A percentile compares a stretch with the other conserved stretches of the same genome.
These are phyloP conservation scores for Dyspetes luteomarginatus DNA, from an alignment of 2,888 invertebrate genomes.

Conservation along the genomic window DNA sequence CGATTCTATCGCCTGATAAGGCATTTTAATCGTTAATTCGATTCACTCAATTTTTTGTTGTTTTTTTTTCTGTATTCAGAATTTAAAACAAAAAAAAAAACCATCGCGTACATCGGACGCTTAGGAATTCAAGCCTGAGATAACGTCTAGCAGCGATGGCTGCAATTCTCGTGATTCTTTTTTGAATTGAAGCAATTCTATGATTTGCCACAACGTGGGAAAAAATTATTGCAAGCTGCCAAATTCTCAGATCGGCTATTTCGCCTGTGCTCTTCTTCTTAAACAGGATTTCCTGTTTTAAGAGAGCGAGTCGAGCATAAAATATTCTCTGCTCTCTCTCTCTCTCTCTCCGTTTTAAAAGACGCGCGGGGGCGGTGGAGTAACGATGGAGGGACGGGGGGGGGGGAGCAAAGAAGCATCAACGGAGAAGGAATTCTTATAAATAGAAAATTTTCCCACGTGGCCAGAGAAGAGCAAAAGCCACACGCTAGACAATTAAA, in stretches of 20 bases:
- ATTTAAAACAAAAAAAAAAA: background rate
- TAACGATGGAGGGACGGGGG: constrained; percentile 28
- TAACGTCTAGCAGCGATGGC: no score
- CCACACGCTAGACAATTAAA: constrained; percentile 77
- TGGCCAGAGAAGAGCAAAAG: constrained; percentile 70
- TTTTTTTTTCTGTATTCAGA: no score
- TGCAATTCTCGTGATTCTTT: constrained; percentile 21
- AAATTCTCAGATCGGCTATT: constrained; percentile 68
- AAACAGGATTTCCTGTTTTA: constrained; percentile 77
- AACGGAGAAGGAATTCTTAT: constrained; percentile 70
- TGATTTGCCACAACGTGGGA: constrained; percentile 17
- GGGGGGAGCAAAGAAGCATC: constrained; percentile 12
- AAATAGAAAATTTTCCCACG: constrained; percentile 78
- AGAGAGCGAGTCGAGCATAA: constrained; percentile 61
- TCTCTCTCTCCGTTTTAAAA: no score
- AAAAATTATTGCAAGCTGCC: constrained; percentile 36
- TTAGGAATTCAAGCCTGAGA: no score
- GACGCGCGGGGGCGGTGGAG: constrained; percentile 30
- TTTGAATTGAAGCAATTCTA: constrained; percentile 6
- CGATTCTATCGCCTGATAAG: no score
- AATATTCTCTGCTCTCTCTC: constrained; percentile 6
- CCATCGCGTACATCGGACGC: no score
- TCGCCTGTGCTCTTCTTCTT: constrained; percentile 68
- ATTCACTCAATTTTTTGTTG: no score
- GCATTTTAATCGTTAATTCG: no score